Conservation (phyloP, 2,113 vertebrate species). For the Lathamus discolor region DNA sequence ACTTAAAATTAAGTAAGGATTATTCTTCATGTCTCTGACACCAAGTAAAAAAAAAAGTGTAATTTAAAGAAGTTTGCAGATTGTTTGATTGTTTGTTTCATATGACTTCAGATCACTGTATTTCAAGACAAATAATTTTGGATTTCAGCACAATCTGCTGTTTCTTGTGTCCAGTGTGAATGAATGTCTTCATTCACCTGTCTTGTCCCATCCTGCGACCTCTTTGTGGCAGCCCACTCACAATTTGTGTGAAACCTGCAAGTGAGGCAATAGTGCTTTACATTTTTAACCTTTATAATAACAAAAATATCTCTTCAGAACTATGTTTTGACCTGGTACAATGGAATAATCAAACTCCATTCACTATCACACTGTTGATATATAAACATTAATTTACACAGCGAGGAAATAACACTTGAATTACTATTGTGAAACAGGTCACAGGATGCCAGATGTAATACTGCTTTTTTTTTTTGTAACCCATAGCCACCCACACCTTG, state of each 20-base stretch:
- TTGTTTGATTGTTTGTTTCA: accelerated
- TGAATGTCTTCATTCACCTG: not conserved
- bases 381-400: not conserved
- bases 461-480: not conserved
- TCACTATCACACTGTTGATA: not conserved
- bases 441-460: not conserved
- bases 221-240: not conserved
- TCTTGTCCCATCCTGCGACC: not conserved
- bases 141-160: not conserved
- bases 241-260: not conserved
- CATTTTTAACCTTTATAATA: not conserved
- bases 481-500: not conserved
- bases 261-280: not conserved
- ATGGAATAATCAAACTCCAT: not conserved
- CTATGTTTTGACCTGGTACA: not conserved
- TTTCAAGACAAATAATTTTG: not conserved
- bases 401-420: not conserved
- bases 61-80: not conserved
- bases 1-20: not conserved
- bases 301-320: not conserved
- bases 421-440: not conserved
- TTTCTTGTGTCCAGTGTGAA: not conserved
- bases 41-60: not conserved
- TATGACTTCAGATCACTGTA: not conserved
- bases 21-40: not conserved